phyloP scores from a whole-genome alignment of 2,113 vertebrate genomes.

The Hippocampus zosterae region DNA sequence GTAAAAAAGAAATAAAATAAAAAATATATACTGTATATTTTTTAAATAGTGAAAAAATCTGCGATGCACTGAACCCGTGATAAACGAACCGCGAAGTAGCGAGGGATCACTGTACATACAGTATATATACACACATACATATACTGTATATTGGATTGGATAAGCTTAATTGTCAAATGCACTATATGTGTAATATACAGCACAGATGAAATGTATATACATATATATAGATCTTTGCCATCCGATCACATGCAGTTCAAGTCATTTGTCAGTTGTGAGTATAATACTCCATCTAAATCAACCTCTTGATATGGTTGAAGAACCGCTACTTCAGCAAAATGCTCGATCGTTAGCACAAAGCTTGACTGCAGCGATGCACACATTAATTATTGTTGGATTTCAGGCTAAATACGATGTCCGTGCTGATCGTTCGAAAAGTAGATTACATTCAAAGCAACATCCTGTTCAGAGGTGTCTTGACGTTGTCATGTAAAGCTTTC shows the following conservation, averaged over 20 bases:
- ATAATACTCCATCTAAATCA: constrained; percentile 1
- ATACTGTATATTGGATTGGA: too few species aligned
- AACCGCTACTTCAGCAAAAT: constrained; percentile 5
- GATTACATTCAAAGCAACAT: constrained; percentile 10
- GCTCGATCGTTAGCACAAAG: constrained; percentile 11
- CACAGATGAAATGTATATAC: too few species aligned
- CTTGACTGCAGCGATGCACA: constrained; percentile 5
- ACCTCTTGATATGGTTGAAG: not conserved
- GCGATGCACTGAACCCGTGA: too few species aligned
- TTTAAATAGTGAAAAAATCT: too few species aligned
- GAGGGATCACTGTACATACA: too few species aligned
- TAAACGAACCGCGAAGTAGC: too few species aligned
- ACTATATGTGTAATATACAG: too few species aligned
- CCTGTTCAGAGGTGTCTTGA: not conserved
- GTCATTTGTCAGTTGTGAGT: not conserved
- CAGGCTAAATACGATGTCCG: constrained; percentile 24
- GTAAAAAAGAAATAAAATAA: too few species aligned
- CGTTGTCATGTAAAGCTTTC: not conserved
- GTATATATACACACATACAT: too few species aligned
- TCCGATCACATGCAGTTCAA: not conserved
- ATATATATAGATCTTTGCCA: not conserved
- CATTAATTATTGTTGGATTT: constrained; percentile 32
- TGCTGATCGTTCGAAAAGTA: constrained; percentile 8
- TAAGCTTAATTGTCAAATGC: too few species aligned
- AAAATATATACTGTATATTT: too few species aligned